Percentiles rank a stretch among this genome's conserved stretches.
These are phyloP conservation scores for Chaetodon trifasciatus DNA, from an alignment of 2,797 vertebrate species.

Conservation along the genomic window DNA sequence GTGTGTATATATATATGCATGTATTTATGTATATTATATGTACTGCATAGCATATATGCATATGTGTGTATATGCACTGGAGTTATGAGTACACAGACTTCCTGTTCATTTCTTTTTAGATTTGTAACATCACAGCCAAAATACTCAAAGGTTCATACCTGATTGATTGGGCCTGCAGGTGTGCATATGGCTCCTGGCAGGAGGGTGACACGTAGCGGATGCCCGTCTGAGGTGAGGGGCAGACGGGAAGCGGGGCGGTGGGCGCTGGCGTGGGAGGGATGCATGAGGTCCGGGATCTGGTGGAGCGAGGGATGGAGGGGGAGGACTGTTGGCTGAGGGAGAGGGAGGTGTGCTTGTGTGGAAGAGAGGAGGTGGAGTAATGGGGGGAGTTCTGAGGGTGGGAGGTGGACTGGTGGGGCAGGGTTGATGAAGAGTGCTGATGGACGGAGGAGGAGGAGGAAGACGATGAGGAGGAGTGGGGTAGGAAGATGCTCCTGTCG, in stretches of 20 bases:
- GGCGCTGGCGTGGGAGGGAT: slow-evolving; percentile 86
- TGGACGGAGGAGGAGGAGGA: slow-evolving; percentile 72
- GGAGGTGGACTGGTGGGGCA: slow-evolving; percentile 75
- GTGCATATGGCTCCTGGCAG: slow-evolving; percentile 77
- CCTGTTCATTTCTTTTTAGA: no score
- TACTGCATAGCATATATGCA: no score
- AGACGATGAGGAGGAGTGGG: slow-evolving; percentile 79
- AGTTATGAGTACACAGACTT: neutral
- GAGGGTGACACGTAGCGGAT: slow-evolving; percentile 86
- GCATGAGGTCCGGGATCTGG: slow-evolving; percentile 88
- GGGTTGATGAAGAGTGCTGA: slow-evolving; percentile 79
- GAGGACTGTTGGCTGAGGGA: slow-evolving; percentile 81
- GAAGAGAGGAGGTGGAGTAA: slow-evolving; percentile 86
- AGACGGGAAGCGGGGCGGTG: slow-evolving; percentile 82
- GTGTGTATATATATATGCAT: no score
- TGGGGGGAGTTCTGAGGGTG: slow-evolving; percentile 71
- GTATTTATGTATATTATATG: no score
- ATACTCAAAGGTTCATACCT: slow-evolving; percentile 70
- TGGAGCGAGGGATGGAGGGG: slow-evolving; percentile 86
- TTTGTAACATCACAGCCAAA: neutral
- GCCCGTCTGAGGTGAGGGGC: slow-evolving; percentile 78
- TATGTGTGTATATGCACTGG: no score
- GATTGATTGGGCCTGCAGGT: slow-evolving; percentile 80
- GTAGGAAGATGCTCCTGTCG: slow-evolving; percentile 87
- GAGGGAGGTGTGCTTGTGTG: slow-evolving; percentile 84